phyloP scores from a whole-genome alignment of 2,113 vertebrate genomes.

The Lampris megalopsis region DNA sequence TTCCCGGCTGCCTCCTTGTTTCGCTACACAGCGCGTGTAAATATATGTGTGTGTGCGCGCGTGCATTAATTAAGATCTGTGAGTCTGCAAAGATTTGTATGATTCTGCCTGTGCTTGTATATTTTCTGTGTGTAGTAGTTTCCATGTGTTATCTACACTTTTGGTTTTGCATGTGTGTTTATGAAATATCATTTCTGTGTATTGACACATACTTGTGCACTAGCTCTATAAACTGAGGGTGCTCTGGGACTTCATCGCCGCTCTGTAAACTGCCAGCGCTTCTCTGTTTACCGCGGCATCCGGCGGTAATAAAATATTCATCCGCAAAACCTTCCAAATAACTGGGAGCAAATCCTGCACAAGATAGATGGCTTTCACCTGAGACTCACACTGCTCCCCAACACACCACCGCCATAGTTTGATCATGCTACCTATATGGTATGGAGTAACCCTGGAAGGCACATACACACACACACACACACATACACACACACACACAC shows the following conservation, averaged over 20 bases:
- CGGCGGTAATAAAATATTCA: constrained; percentile 83
- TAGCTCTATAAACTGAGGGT: constrained; percentile 44
- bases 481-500: neutral
- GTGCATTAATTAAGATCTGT: neutral
- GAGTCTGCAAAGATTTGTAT: constrained; percentile 2
- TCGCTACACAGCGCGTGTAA: neutral
- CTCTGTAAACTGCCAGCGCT: constrained; percentile 67
- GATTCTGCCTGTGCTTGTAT: neutral
- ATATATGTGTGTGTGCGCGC: neutral
- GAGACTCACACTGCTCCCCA: constrained; percentile 24
- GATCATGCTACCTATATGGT: constrained; percentile 9
- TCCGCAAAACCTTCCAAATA: constrained; percentile 66
- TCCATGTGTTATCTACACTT: neutral
- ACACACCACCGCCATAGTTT: neutral
- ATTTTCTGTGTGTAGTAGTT: constrained; percentile 6
- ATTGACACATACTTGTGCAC: constrained; percentile 50
- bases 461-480: constrained; percentile 11
- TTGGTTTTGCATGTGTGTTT: too few species aligned
- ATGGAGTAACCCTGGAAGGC: too few species aligned
- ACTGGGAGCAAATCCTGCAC: constrained; percentile 59
- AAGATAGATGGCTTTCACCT: constrained; percentile 51
- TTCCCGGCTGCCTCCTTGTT: too few species aligned
- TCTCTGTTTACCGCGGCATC: constrained; percentile 78
- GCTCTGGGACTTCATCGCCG: constrained; percentile 53
- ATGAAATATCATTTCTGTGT: neutral